A percentile compares a stretch with the other conserved stretches of the same genome.
phyloP scores from a whole-genome alignment of 2,888 invertebrate genomes.

The Eubasilissa splendida region DNA sequence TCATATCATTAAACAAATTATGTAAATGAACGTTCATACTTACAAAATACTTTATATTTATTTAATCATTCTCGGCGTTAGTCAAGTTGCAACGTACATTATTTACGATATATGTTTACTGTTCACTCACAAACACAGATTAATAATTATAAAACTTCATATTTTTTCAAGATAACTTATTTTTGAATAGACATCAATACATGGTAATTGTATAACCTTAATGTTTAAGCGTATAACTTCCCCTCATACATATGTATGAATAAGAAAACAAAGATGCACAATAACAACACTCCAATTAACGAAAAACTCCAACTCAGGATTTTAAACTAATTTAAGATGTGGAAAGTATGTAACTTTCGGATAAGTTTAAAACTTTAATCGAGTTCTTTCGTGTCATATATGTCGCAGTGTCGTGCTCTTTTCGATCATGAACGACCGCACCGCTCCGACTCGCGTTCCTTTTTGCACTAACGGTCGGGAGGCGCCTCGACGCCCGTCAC shows the following conservation, averaged over 20 bases:
- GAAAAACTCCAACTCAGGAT: no score
- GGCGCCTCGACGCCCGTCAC: constrained; percentile 15
- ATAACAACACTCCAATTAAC: constrained; percentile 2
- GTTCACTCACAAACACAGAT: no score
- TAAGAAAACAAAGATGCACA: not conserved
- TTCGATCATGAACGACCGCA: not conserved
- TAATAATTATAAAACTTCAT: no score
- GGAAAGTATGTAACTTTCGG: not conserved
- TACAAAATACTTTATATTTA: no score
- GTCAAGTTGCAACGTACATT: no score
- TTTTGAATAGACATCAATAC: not conserved
- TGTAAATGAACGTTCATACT: no score
- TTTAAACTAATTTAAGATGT: not conserved
- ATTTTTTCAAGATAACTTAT: not conserved
- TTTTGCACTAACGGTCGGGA: constrained; percentile 18
- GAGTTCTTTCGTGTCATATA: not conserved
- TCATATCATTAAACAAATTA: no score
- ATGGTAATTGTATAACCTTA: constrained; percentile 13
- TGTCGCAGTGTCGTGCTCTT: not conserved
- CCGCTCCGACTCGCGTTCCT: constrained; percentile 15
- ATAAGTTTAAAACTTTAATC: not conserved
- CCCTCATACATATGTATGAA: constrained; percentile 11
- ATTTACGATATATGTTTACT: no score
- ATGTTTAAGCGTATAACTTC: constrained; percentile 20
- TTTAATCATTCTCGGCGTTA: no score